phyloP scores from a whole-genome alignment of 1,140 invertebrate species.

The Papilio glaucus region DNA sequence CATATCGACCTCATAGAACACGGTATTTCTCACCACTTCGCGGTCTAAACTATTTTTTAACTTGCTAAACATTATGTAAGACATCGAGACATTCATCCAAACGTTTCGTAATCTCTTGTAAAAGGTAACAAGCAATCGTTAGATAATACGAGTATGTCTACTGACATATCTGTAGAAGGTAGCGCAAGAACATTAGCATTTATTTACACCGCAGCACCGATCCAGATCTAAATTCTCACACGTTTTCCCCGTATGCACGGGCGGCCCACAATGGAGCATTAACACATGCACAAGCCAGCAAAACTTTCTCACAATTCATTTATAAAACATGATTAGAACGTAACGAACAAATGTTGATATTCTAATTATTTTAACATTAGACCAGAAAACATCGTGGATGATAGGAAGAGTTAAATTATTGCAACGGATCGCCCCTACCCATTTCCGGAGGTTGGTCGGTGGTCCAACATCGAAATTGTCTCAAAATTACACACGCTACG shows the following conservation, averaged over 20 bases:
- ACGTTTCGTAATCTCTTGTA: not conserved
- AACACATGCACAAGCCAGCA: constrained; percentile 42
- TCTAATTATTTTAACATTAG: constrained; percentile 67
- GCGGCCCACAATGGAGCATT: constrained; percentile 43
- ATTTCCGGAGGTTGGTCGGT: constrained; percentile 50
- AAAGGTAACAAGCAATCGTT: constrained; percentile 2
- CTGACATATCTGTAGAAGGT: constrained; percentile 28
- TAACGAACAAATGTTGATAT: constrained; percentile 48
- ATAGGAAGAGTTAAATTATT: constrained; percentile 44
- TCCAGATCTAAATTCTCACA: constrained; percentile 53
- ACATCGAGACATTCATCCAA: not conserved
- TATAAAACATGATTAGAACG: constrained; percentile 52
- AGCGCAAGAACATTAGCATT: constrained; percentile 34
- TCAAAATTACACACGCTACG: constrained; percentile 29
- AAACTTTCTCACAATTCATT: constrained; percentile 63
- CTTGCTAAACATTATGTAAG: not conserved
- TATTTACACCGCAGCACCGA: constrained; percentile 40
- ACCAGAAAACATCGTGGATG: constrained; percentile 47
- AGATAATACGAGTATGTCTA: constrained; percentile 18
- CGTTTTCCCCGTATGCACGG: constrained; percentile 41
- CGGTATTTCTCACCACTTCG: not conserved
- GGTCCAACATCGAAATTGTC: constrained; percentile 35
- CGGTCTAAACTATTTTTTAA: not conserved
- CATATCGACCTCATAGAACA: not conserved
- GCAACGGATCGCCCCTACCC: constrained; percentile 20